Base-by-base conservation (phyloP, 2,888 invertebrate species). In the Chrysomela aeneicollis region DNA sequence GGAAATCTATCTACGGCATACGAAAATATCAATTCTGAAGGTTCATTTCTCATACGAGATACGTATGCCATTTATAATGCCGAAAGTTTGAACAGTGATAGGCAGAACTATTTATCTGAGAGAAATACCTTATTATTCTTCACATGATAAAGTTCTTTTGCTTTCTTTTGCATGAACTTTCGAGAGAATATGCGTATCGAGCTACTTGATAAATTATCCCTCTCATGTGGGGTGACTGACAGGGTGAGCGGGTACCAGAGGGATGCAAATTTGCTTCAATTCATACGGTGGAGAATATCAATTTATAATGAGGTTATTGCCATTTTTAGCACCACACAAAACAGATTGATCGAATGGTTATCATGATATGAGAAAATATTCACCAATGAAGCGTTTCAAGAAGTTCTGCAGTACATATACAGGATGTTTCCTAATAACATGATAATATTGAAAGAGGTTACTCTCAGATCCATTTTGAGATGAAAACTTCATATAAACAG, bases 1-100 rank as follows among this genome's bases (percentile, higher is more conserved):
- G 57, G n/a, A 32, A 46, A 46, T 26, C 26, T n/a, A 21, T 35
- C 37, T 9, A 32, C 46, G 42, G 42, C 12, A 17, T 62, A 67
- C 70, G 73, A 73, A 71, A 68, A 64, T 66, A 64, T 68, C 62
- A 72, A 71, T 73, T 81, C 79, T 78, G 79, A 82, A 81, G 80
- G 80, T 81, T 82, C 81, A 82, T 82, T 82, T 82, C 80, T 82
- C 82, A 82, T 79, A 79, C 77, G 74, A 76, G 73, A 76, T 76
- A 75, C 75, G 76, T 75, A 73, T 70, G 75, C 74, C 78, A 78
- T 79, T 79, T 78, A 79, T 79, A 78, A 79, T 73, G 73, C 76
- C 72, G 69, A 76, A 77, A 74, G 74, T 79, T 78, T 76, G 76
- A 75, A 77, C 77, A 78, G 77, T 81, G 80, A 82, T 80, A 78